A percentile compares a stretch with the other conserved stretches of the same genome.
Conservation (phyloP, 1,140 invertebrate species). For the Drosophila teissieri region DNA sequence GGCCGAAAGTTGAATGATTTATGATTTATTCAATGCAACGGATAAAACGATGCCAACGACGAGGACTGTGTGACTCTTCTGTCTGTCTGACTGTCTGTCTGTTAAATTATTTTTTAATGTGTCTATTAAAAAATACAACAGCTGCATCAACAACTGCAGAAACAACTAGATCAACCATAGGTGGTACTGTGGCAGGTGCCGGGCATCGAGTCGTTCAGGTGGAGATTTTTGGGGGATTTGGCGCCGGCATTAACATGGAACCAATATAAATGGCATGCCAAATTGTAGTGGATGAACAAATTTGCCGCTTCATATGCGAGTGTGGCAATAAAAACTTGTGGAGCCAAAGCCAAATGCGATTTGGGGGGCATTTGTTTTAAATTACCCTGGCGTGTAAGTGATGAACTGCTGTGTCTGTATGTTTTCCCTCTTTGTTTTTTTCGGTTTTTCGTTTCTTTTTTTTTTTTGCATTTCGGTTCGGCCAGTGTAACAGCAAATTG, state of each 20-base stretch:
- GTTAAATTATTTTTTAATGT: constrained; percentile 83
- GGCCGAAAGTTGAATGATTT: constrained; percentile 76
- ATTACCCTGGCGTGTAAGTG: constrained; percentile 79
- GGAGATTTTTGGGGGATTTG: constrained; percentile 68
- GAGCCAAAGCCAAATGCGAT: constrained; percentile 66
- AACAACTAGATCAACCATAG: constrained; percentile 22
- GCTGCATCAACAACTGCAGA: constrained; percentile 64
- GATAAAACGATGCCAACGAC: constrained; percentile 28
- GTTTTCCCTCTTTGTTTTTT: neutral
- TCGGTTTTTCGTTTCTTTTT: too few relatives aligned
- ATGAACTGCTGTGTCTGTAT: constrained; percentile 54
- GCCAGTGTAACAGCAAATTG: constrained; percentile 62
- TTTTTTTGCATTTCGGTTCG: neutral
- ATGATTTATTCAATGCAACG: constrained; percentile 77
- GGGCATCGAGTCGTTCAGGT: constrained; percentile 27
- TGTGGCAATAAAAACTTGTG: constrained; percentile 69
- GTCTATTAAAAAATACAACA: constrained; percentile 81
- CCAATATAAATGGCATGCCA: constrained; percentile 82
- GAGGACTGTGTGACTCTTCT: constrained; percentile 19
- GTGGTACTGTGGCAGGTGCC: constrained; percentile 5
- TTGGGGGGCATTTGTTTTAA: constrained; percentile 79
- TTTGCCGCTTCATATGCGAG: constrained; percentile 64
- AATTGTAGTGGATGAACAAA: constrained; percentile 81
- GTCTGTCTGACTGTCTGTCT: constrained; percentile 44
- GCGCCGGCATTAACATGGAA: constrained; percentile 75